Base-by-base conservation (phyloP, 2,113 vertebrate genomes). In the Cyanistes caeruleus region DNA sequence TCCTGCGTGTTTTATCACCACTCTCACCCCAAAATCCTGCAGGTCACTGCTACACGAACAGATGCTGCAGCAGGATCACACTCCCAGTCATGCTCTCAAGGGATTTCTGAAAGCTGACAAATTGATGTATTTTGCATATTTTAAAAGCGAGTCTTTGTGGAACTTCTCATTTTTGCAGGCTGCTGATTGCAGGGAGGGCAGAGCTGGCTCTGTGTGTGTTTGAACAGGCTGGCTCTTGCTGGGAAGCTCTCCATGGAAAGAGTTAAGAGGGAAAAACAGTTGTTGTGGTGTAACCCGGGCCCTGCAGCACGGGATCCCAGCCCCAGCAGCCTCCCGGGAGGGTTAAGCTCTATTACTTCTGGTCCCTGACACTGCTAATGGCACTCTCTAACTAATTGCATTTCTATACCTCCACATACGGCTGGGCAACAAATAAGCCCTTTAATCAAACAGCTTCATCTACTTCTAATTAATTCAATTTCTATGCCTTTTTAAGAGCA, bases 281-380 rank as follows among this genome's bases (percentile, higher is more conserved):
- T n/a, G 69, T 31, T 3, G 15, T 5, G 33, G 74, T 3, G 9
- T 6, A 33, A 52, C 0, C 0, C 33, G 3, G 11, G 14, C 52
- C 73, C 77, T 27, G 77, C 85, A 9, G 52, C 3, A 1, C 30
- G 58, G 88, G 62, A 65, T 56, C 15, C 11, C 89, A 73, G 79
- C 52, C 79, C 44, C 65, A 2, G 68, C 60, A 7, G 92, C 94
- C 95, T 53, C 92, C 41, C n/a, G 33, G 33, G 82, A 90, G 86
- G 91, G 91, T 89, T 89, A 78, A 92, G 94, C 91, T 95, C 93
- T 81, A 74, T 97, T 90, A 92, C 76, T 93, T 87, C 93, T 95
- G 89, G 31, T 94, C 94, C 49, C 95, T 85, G 91, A 81, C 93
- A 92, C 93, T 78, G 93, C 94, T 93, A 95, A 94, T 69, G 84